Base-by-base conservation (phyloP, 2,888 invertebrate genomes). In the Agrochola litura region DNA sequence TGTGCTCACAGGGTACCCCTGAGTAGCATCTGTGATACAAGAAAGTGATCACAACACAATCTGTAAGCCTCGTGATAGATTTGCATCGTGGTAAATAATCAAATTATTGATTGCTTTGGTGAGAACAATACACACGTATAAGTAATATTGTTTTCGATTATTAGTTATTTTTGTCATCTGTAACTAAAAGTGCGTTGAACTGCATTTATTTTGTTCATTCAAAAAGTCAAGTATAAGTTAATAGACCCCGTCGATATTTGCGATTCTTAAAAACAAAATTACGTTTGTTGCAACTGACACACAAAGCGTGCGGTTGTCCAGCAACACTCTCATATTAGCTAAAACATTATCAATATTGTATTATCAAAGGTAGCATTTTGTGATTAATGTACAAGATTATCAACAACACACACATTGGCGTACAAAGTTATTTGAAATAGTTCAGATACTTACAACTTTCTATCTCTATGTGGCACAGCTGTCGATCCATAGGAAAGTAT, bases 401-500 rank as follows among this genome's bases (percentile, higher is more conserved):
- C 54, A 84, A 84, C 77, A 82, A 84, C 60, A 85, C 76, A 85
- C 77, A 82, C 61, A 70, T 61, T 75, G 71, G 76, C 69, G 81
- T 63, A 76, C 69, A 70, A 67, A 69, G 30, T 73, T 75, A 74
- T 84, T 81, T 77, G 60, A 71, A 82, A 85, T 90, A 91, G 83
- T 90, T 89, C 92, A 93, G 92, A 95, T 98, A 99, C 99, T 99
- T 98, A 99, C 99, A 99, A 97, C 99, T 99, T 97, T 99, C 99
- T 92, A 99, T 99, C 97, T 99, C 99, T 95, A 99, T 98, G 94
- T 99, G 98, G 95, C 99, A 99, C 87, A 99, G 96, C 94, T 99
- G 99, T 89, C 99, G 98, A 95, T 99, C 99, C 99, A 99, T 99
- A 60, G 99, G 99, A 95, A 99, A 99, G 95, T 99, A 99, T 94